Percentiles rank a stretch among this genome's conserved stretches.
phyloP scores from a whole-genome alignment of 2,888 invertebrate genomes.

The Muschampia staudingeri region DNA sequence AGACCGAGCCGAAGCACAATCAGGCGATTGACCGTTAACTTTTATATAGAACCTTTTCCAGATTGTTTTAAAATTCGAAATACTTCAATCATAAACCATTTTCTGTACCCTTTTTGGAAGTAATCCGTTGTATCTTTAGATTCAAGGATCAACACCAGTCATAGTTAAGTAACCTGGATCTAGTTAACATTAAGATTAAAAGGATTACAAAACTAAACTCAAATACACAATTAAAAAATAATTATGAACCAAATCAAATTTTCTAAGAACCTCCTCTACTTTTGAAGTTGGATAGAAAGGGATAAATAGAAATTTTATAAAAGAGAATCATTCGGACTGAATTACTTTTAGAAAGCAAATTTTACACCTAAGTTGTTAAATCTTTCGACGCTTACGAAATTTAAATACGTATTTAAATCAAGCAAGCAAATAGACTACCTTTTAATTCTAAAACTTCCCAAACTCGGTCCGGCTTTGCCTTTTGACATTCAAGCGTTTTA shows the following conservation, averaged over 20 bases:
- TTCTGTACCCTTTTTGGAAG: too few relatives aligned
- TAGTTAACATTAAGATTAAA: too few relatives aligned
- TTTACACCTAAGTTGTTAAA: constrained; percentile 22
- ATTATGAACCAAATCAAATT: too few relatives aligned
- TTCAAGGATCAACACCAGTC: too few relatives aligned
- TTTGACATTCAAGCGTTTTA: constrained; percentile 84
- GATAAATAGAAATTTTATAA: too few relatives aligned
- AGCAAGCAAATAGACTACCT: constrained; percentile 63
- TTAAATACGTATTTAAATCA: constrained; percentile 36
- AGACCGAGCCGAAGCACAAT: too few relatives aligned
- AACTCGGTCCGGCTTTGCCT: constrained; percentile 82
- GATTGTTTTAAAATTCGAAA: background rate
- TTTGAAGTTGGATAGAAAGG: too few relatives aligned
- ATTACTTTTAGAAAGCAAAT: background rate
- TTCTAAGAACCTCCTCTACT: too few relatives aligned
- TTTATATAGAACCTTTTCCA: background rate
- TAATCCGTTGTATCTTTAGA: too few relatives aligned
- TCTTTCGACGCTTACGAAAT: constrained; percentile 12
- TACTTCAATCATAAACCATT: background rate
- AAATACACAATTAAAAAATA: too few relatives aligned
- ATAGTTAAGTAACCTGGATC: too few relatives aligned
- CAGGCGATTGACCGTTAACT: background rate
- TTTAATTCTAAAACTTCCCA: constrained; percentile 74
- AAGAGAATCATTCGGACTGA: background rate
- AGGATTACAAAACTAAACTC: too few relatives aligned